A percentile compares a stretch with the other conserved stretches of the same genome.
phyloP scores from a whole-genome alignment of 2,797 vertebrate genomes.

The Prionace glauca region DNA sequence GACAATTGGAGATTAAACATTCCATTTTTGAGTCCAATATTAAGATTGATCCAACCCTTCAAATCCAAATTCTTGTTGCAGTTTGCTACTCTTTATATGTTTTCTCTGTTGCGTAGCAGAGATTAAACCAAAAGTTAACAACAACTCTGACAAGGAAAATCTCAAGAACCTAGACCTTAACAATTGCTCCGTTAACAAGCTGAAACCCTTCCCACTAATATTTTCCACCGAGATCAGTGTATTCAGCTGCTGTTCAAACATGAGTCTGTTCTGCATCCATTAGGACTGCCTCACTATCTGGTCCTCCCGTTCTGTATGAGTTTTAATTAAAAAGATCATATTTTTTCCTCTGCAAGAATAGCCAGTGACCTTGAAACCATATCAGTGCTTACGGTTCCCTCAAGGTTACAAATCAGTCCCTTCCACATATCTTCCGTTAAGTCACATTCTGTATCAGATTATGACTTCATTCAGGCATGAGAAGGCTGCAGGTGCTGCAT shows the following conservation, averaged over 20 bases:
- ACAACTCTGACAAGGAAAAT: neutral
- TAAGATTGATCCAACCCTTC: neutral
- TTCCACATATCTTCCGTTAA: neutral
- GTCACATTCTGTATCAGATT: neutral
- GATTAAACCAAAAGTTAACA: neutral
- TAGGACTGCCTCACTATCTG: neutral
- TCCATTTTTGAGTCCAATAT: neutral
- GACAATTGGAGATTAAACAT: neutral
- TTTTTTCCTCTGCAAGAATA: neutral
- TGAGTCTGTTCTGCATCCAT: neutral
- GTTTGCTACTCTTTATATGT: neutral
- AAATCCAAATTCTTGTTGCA: neutral
- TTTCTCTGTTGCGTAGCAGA: neutral
- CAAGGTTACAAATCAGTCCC: neutral
- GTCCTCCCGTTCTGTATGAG: neutral
- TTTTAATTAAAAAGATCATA: neutral
- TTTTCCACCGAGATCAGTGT: neutral
- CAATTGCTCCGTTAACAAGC: neutral
- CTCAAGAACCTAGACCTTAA: neutral
- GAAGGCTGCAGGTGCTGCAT: neutral
- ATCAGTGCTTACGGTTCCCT: neutral
- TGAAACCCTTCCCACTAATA: neutral
- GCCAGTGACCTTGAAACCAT: neutral
- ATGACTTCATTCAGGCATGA: neutral
- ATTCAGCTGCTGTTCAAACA: neutral